Percentiles rank a stretch among this genome's conserved stretches.
Conservation (phyloP, 1,140 invertebrate species). For the Halesus radiatus region DNA sequence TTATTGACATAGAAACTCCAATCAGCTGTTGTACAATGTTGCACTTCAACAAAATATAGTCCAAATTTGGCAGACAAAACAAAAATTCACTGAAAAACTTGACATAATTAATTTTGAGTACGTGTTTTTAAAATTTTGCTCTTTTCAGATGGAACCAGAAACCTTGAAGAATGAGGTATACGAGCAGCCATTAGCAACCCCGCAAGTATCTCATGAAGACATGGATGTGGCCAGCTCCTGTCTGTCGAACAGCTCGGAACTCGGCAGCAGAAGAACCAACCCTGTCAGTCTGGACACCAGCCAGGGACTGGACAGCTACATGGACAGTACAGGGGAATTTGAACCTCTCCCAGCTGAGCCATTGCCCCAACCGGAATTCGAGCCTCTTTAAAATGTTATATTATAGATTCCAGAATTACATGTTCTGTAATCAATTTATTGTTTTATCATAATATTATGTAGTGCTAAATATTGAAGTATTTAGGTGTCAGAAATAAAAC, state of each 20-base stretch:
- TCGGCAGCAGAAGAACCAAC: background rate
- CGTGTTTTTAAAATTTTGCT: no score
- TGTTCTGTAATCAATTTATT: constrained; percentile 5
- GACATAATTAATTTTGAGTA: no score
- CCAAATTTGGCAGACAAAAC: no score
- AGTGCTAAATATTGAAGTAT: background rate
- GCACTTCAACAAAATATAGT: no score
- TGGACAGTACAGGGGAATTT: constrained; percentile 65
- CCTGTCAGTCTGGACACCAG: background rate
- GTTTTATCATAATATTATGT: background rate
- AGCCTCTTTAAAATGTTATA: constrained; percentile 62
- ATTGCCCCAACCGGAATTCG: constrained; percentile 68
- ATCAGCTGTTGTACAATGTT: no score
- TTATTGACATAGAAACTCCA: background rate
- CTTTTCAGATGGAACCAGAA: constrained; percentile 65
- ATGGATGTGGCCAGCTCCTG: constrained; percentile 38
- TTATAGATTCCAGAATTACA: background rate
- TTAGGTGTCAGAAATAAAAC: background rate
- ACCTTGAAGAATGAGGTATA: constrained; percentile 62
- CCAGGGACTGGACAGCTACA: constrained; percentile 54
- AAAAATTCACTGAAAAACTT: background rate
- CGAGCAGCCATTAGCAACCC: constrained; percentile 66
- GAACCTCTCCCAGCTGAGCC: constrained; percentile 68
- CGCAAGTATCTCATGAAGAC: constrained; percentile 60
- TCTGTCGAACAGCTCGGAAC: background rate